Evolutionary conservation across 2,888 invertebrate species (phyloP), one percentile per base, ranked within the genome.

Genomic region (Fissipunctia ypsillon): DNA sequence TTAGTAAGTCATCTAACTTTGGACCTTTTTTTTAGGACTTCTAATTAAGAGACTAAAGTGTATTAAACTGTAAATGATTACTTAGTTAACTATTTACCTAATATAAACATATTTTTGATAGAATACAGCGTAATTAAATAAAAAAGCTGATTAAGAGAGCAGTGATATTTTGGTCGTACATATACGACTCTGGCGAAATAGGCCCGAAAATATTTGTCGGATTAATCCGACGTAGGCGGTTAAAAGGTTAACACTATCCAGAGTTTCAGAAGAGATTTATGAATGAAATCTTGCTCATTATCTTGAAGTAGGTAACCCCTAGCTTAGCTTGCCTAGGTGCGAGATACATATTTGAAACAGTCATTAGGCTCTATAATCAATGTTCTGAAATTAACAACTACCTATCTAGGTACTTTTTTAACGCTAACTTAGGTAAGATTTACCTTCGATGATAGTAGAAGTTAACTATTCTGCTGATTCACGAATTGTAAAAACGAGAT

Each of bases 201-300:
- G n/a, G n/a, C n/a, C n/a, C n/a, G n/a, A n/a, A n/a, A n/a, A n/a
- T n/a, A n/a, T n/a, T n/a, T n/a, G n/a, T n/a, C n/a, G n/a, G n/a
- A n/a, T n/a, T n/a, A n/a, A n/a, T n/a, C n/a, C n/a, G n/a, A n/a
- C n/a, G n/a, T n/a, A n/a, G n/a, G n/a, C n/a, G n/a, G n/a, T n/a
- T n/a, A n/a, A n/a, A n/a, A n/a, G 9, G 38, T 38, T 76, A 59
- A 38, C 35, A 43, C 28, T 52, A 52, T 68, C 12, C 28, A 22
- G n/a, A 68, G 31, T 31, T 52, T 28, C 16, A n/a, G 43, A 25
- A 45, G 38, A 50, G 35, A 66, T 59, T 50, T 66, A 45, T 77
- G 45, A 45, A 77, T 59, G 35, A 16, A 76, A 59, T 57, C n/a
- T 66, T 74, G 41, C 22, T 76, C 25, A 35, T 63, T 28, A 35